These are phyloP conservation scores for Elachura formosa DNA, from an alignment of 2,113 vertebrate species.

Conservation along the genomic window DNA sequence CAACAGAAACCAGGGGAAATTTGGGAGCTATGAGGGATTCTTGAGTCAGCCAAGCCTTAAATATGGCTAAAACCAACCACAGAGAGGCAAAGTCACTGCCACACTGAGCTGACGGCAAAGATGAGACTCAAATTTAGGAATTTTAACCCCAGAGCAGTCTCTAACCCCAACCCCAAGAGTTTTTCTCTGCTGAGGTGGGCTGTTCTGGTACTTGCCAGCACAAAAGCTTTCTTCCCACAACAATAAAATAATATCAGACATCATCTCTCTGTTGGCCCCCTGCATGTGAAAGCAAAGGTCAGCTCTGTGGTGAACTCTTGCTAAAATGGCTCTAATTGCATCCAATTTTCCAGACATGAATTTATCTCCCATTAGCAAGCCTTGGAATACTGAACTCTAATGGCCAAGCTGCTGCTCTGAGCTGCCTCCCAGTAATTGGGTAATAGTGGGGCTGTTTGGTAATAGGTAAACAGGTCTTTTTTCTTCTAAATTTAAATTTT, in stretches of 20 bases:
- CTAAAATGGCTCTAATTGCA: slow-evolving; percentile 1
- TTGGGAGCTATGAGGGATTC: neutral
- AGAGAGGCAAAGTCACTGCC: neutral
- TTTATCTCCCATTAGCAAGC: slow-evolving; percentile 21
- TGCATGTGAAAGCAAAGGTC: slow-evolving; percentile 30
- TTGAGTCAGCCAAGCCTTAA: neutral
- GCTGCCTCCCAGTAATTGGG: slow-evolving; percentile 49
- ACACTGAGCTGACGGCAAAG: neutral
- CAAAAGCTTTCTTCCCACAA: neutral
- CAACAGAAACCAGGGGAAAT: neutral
- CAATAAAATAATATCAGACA: neutral
- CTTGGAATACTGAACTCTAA: neutral
- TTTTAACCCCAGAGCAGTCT: neutral
- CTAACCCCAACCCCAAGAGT: fast-evolving
- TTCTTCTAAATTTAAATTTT: neutral
- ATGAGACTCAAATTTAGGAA: neutral
- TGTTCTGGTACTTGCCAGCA: neutral
- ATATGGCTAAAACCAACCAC: neutral
- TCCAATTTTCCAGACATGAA: neutral
- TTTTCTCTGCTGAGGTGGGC: neutral
- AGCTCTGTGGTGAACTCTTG: neutral
- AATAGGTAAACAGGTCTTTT: neutral
- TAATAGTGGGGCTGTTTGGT: slow-evolving; percentile 12
- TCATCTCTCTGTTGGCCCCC: neutral
- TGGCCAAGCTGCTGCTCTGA: slow-evolving; percentile 52